Evolutionary conservation across 2,797 vertebrate species (phyloP), one percentile per base, ranked within the genome.

Genomic region (Xyrichtys novacula): DNA sequence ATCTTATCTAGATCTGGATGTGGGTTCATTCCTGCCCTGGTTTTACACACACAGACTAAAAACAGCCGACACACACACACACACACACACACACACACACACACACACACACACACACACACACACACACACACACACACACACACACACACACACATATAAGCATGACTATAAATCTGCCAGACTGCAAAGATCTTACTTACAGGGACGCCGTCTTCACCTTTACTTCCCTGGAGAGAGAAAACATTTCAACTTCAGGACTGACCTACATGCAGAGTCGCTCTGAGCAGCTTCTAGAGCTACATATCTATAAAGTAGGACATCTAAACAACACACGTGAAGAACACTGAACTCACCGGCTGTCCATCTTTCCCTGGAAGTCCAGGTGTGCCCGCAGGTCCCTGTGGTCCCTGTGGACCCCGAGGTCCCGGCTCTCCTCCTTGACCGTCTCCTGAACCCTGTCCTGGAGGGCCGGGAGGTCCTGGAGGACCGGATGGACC

Each of bases 171-270:
- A 42, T 47, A 70, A 52, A 58, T 71, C 40, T 38, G 38, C 11
- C 32, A 50, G 10, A 49, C 8, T 49, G 20, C 16, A 53, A 50
- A 9, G 20, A 32, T n/a, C 65, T 71, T 40, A 94, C 95, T 95
- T 89, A 96, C 89, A 0, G 66, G 44, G 29, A 63, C 49, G 4
- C 90, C 92, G 1, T 65, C 62, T 88, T 93, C 93, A 57, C 94
- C 95, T 88, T 89, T 88, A 59, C 57, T 78, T 44, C 91, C 94
- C 95, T 96, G 58, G 86, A 94, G 47, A 63, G 80, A 82, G 12
- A 80, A 2, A 67, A 9, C 10, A 22, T 36, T 10, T 2, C 20
- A 31, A 25, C 20, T 40, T 25, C 6, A 28, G 2, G 16, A 31
- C 14, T 43, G 38, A 66, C 5, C 28, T 9, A 17, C 74, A 78